These are phyloP conservation scores for Sylvia atricapilla DNA, from an alignment of 2,113 vertebrate genomes.

Conservation along the genomic window DNA sequence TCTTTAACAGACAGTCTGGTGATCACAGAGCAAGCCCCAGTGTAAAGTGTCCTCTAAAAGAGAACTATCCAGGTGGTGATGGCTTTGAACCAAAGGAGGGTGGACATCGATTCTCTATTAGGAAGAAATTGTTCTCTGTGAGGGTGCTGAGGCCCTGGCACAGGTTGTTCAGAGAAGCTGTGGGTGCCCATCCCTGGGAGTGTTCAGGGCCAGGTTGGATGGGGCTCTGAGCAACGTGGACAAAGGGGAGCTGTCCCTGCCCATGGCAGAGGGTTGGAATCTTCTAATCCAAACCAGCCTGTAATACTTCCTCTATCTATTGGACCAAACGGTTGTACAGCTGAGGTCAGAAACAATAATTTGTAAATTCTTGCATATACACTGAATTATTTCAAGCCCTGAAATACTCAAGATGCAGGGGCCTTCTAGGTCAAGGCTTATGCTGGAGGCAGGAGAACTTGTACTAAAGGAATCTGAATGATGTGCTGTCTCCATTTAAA, in stretches of 20 bases:
- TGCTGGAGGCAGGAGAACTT: not conserved
- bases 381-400: conserved; percentile 14
- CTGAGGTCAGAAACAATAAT: not conserved
- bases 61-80: not conserved
- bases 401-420: not conserved
- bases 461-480: not conserved
- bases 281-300: not conserved
- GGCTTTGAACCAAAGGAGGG: not conserved
- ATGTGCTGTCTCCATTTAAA: not conserved
- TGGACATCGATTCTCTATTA: not conserved
- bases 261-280: not conserved
- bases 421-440: conserved; percentile 3
- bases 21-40: not conserved
- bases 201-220: not conserved
- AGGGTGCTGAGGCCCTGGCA: too few relatives aligned
- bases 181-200: not conserved
- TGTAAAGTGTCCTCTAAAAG: not conserved
- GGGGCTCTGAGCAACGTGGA: not conserved
- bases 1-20: not conserved
- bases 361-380: not conserved
- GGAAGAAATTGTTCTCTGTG: not conserved
- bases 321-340: not conserved
- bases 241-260: not conserved
- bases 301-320: not conserved
- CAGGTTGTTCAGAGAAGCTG: not conserved